These are phyloP conservation scores for Drosophila lacertosa DNA, from an alignment of 1,140 invertebrate genomes.

Conservation along the genomic window DNA sequence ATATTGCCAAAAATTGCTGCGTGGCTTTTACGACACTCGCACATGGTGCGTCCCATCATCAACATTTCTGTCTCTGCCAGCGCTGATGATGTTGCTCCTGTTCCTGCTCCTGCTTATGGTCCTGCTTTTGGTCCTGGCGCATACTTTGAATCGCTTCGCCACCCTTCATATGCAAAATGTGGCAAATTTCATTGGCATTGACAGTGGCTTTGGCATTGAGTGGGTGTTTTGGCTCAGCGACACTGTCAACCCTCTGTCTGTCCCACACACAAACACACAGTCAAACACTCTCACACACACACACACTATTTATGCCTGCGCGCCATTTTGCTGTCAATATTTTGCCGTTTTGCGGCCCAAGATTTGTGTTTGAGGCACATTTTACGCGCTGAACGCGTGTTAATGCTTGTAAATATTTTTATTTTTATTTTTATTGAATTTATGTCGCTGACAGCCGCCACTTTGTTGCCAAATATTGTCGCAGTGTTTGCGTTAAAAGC, in stretches of 20 bases:
- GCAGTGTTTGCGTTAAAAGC: conserved; percentile 26
- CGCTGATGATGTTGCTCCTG: conserved; percentile 42
- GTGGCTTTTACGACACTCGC: conserved; percentile 66
- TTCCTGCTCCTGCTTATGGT: background rate
- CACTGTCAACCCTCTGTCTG: conserved; percentile 48
- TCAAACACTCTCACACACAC: conserved; percentile 3
- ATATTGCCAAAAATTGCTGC: conserved; percentile 25
- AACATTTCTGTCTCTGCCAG: conserved; percentile 16
- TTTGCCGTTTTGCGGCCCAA: conserved; percentile 40
- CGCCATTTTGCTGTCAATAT: conserved; percentile 76
- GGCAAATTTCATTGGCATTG: conserved; percentile 73
- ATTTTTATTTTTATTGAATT: conserved; percentile 74
- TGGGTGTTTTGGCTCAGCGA: conserved; percentile 20
- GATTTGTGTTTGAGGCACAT: conserved; percentile 24
- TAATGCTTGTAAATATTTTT: conserved; percentile 78
- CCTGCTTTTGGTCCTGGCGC: conserved; percentile 26
- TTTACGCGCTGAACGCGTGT: conserved; percentile 70
- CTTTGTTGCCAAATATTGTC: conserved; percentile 40
- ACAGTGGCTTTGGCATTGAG: conserved; percentile 41
- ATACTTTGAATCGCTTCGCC: conserved; percentile 43
- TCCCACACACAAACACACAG: background rate
- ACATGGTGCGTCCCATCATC: conserved; percentile 58
- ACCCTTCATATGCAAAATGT: conserved; percentile 70
- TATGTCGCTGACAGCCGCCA: conserved; percentile 37
- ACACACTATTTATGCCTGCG: conserved; percentile 55